A percentile compares a stretch with the other conserved stretches of the same genome.
Conservation (phyloP, 2,113 vertebrate species). For the Pelvicachromis taeniatus region DNA sequence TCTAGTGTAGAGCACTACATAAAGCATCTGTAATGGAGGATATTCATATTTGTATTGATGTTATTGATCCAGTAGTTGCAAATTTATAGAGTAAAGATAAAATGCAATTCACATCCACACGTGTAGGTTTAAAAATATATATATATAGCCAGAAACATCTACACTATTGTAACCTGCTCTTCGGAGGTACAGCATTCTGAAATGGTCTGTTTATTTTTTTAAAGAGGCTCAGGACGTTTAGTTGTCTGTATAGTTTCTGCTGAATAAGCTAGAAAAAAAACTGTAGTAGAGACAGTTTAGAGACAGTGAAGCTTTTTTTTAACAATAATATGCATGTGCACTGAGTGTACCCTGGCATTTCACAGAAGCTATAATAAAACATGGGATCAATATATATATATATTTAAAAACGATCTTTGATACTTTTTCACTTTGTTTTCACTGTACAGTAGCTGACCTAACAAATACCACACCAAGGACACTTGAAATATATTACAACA, state of each 20-base stretch:
- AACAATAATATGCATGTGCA: neutral
- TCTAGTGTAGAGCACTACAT: neutral
- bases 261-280: neutral
- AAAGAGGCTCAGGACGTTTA: neutral
- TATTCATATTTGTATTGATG: no score
- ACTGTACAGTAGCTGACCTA: neutral
- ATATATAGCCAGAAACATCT: neutral
- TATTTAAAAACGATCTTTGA: neutral
- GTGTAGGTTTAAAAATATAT: neutral
- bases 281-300: neutral
- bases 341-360: neutral
- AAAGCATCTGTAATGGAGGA: neutral
- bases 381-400: neutral
- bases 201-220: neutral
- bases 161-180: neutral
- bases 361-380: neutral
- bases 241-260: neutral
- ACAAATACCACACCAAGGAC: constrained; percentile 6
- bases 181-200: neutral
- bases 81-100: neutral
- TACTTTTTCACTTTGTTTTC: neutral
- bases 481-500: constrained; percentile 1
- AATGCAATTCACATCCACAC: neutral
- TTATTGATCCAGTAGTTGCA: neutral
- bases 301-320: neutral